Conservation (phyloP, 2,113 vertebrate species). For the Megaleporinus macrocephalus region DNA sequence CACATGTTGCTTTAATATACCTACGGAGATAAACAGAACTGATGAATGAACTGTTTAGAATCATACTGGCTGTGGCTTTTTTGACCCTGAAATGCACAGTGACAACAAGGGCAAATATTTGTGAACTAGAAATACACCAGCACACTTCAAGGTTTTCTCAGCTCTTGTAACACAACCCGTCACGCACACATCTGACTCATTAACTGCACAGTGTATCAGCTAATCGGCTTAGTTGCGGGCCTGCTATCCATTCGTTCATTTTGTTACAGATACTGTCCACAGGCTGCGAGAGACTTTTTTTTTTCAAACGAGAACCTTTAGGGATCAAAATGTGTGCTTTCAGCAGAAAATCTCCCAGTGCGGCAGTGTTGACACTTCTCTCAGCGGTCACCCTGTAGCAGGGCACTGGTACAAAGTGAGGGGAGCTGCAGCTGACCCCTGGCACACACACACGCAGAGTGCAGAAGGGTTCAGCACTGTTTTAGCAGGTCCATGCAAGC, state of each 20-base stretch:
- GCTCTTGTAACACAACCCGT: slow-evolving; percentile 1
- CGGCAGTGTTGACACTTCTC: slow-evolving; percentile 64
- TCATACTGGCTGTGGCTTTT: slow-evolving; percentile 23
- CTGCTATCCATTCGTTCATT: neutral
- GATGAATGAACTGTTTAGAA: slow-evolving; percentile 34
- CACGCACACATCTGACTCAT: slow-evolving; percentile 14
- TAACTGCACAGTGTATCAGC: neutral
- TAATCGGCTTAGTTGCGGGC: slow-evolving; percentile 13
- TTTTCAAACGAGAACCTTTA: slow-evolving; percentile 32
- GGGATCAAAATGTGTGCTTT: slow-evolving; percentile 45
- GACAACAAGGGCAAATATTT: slow-evolving; percentile 41
- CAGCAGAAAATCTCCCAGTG: slow-evolving; percentile 54
- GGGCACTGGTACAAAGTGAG: slow-evolving; percentile 55
- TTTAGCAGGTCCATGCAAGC: slow-evolving; percentile 76
- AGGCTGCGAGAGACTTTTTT: slow-evolving; percentile 4
- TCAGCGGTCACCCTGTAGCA: slow-evolving; percentile 59
- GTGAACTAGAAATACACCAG: neutral
- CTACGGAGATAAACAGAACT: slow-evolving; percentile 50
- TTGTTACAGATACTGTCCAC: neutral
- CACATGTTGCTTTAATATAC: slow-evolving; percentile 59
- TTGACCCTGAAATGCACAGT: slow-evolving; percentile 28
- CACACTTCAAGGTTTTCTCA: neutral
- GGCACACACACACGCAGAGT: slow-evolving; percentile 60
- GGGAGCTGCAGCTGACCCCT: slow-evolving; percentile 66
- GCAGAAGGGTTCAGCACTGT: slow-evolving; percentile 71